Conservation (phyloP, 2,888 invertebrate species). For the Colostygia pectinataria region DNA sequence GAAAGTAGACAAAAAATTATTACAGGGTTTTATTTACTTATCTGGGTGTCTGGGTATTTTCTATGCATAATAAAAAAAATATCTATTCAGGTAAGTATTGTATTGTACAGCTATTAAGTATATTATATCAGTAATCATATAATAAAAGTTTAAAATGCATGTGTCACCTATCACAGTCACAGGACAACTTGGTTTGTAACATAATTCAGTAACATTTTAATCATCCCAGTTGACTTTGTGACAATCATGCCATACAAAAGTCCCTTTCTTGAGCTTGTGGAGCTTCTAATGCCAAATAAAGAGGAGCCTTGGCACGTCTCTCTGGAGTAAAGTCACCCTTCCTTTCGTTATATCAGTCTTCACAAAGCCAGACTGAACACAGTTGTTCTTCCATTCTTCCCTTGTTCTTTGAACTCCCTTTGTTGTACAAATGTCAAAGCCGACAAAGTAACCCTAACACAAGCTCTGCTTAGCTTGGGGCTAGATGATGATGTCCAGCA, state of each 20-base stretch:
- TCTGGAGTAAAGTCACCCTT: slow-evolving; percentile 74
- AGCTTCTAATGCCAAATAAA: slow-evolving; percentile 72
- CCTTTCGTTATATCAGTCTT: slow-evolving; percentile 79
- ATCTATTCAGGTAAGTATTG: too few relatives aligned
- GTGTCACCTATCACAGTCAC: slow-evolving; percentile 77
- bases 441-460: slow-evolving; percentile 75
- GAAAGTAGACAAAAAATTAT: too few relatives aligned
- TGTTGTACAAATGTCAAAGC: slow-evolving; percentile 78
- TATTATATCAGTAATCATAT: slow-evolving; percentile 69
- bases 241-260: slow-evolving; percentile 77
- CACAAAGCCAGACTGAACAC: slow-evolving; percentile 78
- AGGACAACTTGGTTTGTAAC: slow-evolving; percentile 64
- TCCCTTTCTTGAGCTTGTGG: slow-evolving; percentile 72
- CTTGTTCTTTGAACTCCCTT: slow-evolving; percentile 73
- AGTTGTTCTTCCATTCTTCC: slow-evolving; percentile 71
- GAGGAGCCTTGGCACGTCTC: slow-evolving; percentile 69
- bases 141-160: slow-evolving; percentile 72
- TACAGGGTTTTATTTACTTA: too few relatives aligned
- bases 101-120: too few relatives aligned
- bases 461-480: too few relatives aligned
- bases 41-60: too few relatives aligned
- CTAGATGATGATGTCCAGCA: too few relatives aligned
- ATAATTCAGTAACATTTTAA: slow-evolving; percentile 56
- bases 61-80: too few relatives aligned
- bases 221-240: slow-evolving; percentile 80